Percentiles rank a stretch among this genome's conserved stretches.
Evolutionary conservation across 2,113 vertebrate species (phyloP).

Genomic region (Redunca redunca): DNA sequence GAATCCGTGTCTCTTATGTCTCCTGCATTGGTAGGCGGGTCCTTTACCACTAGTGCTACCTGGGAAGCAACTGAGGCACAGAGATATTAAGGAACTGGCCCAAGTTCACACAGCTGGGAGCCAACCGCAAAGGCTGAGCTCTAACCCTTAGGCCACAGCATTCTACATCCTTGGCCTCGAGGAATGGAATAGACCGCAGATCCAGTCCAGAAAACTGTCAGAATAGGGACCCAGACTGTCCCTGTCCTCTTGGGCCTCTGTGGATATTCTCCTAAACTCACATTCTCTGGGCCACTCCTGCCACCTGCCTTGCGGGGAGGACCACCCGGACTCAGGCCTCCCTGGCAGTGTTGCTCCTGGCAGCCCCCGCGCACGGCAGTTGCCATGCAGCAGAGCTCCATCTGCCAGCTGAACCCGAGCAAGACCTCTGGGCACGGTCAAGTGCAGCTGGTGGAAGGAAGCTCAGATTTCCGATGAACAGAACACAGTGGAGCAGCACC

Average conservation of each 20-base stretch:
- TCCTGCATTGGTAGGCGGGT: background rate
- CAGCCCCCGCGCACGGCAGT: background rate
- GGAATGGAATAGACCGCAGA: fast-evolving
- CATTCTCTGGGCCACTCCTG: background rate
- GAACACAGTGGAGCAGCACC: background rate
- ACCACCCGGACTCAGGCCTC: background rate
- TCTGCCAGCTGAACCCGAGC: constrained; percentile 36
- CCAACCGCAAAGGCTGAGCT: background rate
- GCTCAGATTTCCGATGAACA: constrained; percentile 48
- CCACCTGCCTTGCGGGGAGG: background rate
- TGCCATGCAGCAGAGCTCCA: background rate
- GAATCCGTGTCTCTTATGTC: background rate
- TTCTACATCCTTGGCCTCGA: background rate
- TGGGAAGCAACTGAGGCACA: background rate
- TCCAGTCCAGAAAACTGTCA: background rate
- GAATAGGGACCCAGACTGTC: background rate
- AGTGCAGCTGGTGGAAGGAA: constrained; percentile 32
- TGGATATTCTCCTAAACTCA: background rate
- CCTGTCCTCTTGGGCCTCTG: background rate
- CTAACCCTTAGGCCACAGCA: fast-evolving
- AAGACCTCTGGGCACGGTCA: background rate
- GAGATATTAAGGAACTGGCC: background rate
- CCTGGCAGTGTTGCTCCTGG: background rate
- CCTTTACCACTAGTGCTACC: background rate
- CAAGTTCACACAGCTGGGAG: background rate